These are phyloP conservation scores for Lasioglossum leucozonium DNA, from an alignment of 2,888 invertebrate species.

Conservation along the genomic window DNA sequence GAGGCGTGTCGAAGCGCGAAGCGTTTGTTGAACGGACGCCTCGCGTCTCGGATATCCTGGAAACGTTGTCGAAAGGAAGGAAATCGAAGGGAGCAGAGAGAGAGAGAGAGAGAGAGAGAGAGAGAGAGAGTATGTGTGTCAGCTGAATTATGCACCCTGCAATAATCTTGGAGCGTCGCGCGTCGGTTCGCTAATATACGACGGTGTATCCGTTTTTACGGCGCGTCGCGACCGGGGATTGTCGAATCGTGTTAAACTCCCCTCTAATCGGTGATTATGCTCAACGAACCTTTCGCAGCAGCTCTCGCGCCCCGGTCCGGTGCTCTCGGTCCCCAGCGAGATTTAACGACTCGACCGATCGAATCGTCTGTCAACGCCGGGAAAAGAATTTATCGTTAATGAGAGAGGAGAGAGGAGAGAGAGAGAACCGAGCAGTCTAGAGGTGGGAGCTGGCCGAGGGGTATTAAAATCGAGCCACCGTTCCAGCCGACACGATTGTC, in stretches of 20 bases:
- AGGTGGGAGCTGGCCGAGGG: not conserved
- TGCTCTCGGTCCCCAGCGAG: slow-evolving; percentile 28
- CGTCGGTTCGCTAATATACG: slow-evolving; percentile 53
- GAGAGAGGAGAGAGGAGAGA: slow-evolving; percentile 38
- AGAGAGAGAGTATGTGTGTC: too few species aligned
- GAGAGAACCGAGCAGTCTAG: not conserved
- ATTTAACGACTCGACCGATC: slow-evolving; percentile 59
- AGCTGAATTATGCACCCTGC: slow-evolving; percentile 60
- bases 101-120: too few species aligned
- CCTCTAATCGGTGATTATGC: slow-evolving; percentile 69
- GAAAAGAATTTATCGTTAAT: slow-evolving; percentile 65
- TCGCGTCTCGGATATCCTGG: not conserved
- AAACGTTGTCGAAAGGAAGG: slow-evolving; percentile 12
- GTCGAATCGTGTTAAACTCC: slow-evolving; percentile 72
- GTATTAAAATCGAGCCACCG: slow-evolving; percentile 32
- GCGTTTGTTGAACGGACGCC: slow-evolving; percentile 3
- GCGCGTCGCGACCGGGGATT: slow-evolving; percentile 62
- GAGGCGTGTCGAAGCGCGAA: slow-evolving; percentile 20
- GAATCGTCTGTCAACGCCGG: slow-evolving; percentile 58
- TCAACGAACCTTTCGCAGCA: slow-evolving; percentile 67
- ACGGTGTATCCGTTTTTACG: slow-evolving; percentile 65
- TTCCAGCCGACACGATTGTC: slow-evolving; percentile 31
- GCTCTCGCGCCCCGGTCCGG: slow-evolving; percentile 50
- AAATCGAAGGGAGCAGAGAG: too few species aligned
- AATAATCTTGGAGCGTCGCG: slow-evolving; percentile 55